Conservation (phyloP, 1,140 invertebrate species). For the Orius laevigatus region DNA sequence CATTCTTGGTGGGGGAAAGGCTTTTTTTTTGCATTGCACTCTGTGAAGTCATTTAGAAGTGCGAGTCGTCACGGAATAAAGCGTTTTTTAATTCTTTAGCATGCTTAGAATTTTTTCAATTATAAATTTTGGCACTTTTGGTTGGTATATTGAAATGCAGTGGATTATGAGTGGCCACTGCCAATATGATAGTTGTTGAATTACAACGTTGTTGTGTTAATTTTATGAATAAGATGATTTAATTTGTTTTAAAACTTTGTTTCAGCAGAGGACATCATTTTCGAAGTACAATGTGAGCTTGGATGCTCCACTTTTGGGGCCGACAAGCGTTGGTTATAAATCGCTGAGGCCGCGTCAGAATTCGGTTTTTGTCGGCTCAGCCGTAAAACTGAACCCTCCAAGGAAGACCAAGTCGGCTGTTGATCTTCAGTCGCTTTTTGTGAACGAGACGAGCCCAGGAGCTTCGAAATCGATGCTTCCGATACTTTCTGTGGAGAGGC, state of each 20-base stretch:
- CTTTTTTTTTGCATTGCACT: too few species aligned
- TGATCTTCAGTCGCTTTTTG: neutral
- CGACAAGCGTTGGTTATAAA: constrained; percentile 25
- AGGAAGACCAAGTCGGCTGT: constrained; percentile 24
- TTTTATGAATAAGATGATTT: neutral
- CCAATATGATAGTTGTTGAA: too few species aligned
- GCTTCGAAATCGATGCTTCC: constrained; percentile 1
- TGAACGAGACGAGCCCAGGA: constrained; percentile 1
- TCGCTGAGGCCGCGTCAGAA: constrained; percentile 44
- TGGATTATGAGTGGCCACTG: too few species aligned
- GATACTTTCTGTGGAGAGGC: neutral
- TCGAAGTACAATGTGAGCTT: constrained; percentile 50
- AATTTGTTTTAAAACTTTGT: constrained; percentile 20
- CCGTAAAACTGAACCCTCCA: constrained; percentile 32
- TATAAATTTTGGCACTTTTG: too few species aligned
- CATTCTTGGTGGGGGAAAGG: too few species aligned
- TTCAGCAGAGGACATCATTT: constrained; percentile 43
- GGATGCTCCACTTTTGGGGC: constrained; percentile 27
- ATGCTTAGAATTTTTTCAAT: too few species aligned
- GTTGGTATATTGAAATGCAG: too few species aligned
- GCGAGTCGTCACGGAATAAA: too few species aligned
- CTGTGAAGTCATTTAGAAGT: too few species aligned
- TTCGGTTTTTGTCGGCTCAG: constrained; percentile 65
- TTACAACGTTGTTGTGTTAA: too few species aligned
- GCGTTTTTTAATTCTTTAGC: too few species aligned